A percentile compares a stretch with the other conserved stretches of the same genome.
Conservation (phyloP, 1,140 invertebrate genomes). For the Sarcophaga peregrina region DNA sequence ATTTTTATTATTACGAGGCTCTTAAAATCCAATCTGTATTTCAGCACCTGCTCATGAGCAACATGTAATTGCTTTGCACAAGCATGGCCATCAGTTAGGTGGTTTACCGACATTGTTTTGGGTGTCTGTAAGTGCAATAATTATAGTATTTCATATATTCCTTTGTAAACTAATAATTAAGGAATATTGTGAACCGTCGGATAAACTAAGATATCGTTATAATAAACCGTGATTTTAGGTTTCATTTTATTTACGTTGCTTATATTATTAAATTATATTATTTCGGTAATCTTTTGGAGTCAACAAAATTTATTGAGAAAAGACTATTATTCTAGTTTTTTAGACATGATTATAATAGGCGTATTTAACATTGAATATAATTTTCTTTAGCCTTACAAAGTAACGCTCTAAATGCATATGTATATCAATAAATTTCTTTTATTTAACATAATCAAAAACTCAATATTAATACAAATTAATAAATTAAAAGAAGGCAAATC, state of each 20-base stretch:
- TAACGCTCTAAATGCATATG: constrained; percentile 6
- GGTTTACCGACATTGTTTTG: constrained; percentile 93
- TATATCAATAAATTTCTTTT: constrained; percentile 4
- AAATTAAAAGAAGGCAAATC: background rate
- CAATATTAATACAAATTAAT: constrained; percentile 18
- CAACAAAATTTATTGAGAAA: no score
- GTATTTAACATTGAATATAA: constrained; percentile 16
- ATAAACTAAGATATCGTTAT: constrained; percentile 74
- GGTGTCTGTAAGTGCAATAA: constrained; percentile 89
- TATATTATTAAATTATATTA: no score
- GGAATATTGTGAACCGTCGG: constrained; percentile 82
- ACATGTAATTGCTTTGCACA: constrained; percentile 90
- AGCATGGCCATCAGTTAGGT: constrained; percentile 90
- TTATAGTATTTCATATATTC: constrained; percentile 94
- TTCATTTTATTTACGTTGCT: background rate
- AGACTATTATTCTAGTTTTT: no score
- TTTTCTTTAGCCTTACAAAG: constrained; percentile 7
- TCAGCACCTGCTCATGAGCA: constrained; percentile 92
- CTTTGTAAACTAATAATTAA: constrained; percentile 93
- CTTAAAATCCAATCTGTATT: constrained; percentile 23
- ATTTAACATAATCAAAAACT: constrained; percentile 15
- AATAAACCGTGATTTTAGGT: constrained; percentile 72
- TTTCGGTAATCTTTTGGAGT: no score
- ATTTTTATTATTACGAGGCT: background rate
- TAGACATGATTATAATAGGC: no score